phyloP scores from a whole-genome alignment of 2,888 invertebrate species.

The Acrocera orbiculus region DNA sequence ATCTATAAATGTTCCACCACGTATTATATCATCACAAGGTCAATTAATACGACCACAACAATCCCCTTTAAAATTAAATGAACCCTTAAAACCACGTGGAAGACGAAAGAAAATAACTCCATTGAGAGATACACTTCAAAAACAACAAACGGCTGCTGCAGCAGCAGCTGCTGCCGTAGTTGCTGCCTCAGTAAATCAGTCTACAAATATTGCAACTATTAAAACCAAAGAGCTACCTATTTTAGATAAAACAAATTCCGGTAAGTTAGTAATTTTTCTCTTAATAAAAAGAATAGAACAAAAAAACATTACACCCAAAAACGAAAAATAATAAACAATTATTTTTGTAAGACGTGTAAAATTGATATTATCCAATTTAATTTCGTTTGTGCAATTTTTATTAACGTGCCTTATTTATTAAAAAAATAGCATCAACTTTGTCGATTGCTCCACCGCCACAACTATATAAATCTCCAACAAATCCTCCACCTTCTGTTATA shows the following conservation, averaged over 20 bases:
- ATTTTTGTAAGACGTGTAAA: no score
- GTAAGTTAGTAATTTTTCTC: no score
- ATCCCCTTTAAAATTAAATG: slow-evolving; percentile 2
- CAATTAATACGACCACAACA: no score
- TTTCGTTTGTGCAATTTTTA: no score
- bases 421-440: slow-evolving; percentile 16
- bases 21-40: no score
- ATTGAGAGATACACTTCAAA: slow-evolving; percentile 30
- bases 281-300: no score
- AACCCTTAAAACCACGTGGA: slow-evolving; percentile 23
- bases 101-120: slow-evolving; percentile 31
- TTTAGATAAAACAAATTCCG: slow-evolving; percentile 5
- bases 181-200: slow-evolving; percentile 15
- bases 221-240: slow-evolving; percentile 6
- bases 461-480: slow-evolving; percentile 32
- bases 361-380: no score
- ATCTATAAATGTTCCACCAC: no score
- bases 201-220: slow-evolving; percentile 11
- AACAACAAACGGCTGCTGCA: slow-evolving; percentile 35
- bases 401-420: no score
- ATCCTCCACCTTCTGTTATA: slow-evolving; percentile 38
- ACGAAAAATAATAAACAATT: no score
- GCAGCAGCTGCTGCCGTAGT: slow-evolving; percentile 35
- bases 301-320: no score
- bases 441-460: slow-evolving; percentile 34